Evolutionary conservation across 2,888 invertebrate species (phyloP).

Genomic region (Pycnomerus fuliginosus): DNA sequence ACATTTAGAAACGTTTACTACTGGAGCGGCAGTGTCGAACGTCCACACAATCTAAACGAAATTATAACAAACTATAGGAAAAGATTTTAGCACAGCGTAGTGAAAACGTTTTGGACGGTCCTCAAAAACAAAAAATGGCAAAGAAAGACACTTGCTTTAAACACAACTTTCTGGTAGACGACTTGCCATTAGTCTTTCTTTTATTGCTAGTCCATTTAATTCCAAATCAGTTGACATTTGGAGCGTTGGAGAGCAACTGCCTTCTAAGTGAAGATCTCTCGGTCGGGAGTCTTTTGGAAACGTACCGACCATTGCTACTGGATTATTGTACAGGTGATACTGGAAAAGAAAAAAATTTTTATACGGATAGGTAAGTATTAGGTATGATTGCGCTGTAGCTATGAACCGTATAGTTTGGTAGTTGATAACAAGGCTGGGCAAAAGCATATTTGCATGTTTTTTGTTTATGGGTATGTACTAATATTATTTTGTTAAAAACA

Average conservation of each 20-base stretch:
- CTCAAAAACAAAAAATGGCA: constrained; percentile 21
- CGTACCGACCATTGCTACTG: constrained; percentile 56
- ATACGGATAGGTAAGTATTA: no score
- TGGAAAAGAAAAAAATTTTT: constrained; percentile 30
- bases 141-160: constrained; percentile 53
- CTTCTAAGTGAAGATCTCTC: constrained; percentile 52
- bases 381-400: no score
- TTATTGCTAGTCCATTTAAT: constrained; percentile 83
- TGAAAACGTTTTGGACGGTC: constrained; percentile 36
- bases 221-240: constrained; percentile 52
- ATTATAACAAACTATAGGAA: not conserved
- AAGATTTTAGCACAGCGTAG: no score
- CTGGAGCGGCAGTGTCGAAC: constrained; percentile 1
- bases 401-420: no score
- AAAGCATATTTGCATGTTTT: no score
- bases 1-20: constrained; percentile 15
- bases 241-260: constrained; percentile 55
- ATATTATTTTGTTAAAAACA: no score
- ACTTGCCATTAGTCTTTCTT: constrained; percentile 82
- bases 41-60: not conserved
- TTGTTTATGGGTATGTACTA: no score
- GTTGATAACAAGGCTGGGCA: no score
- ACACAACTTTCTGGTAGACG: constrained; percentile 88
- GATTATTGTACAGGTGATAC: constrained; percentile 56
- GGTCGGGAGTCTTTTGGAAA: constrained; percentile 61